Evolutionary conservation across 1,140 invertebrate genomes (phyloP).

Genomic region (Euura lappo): DNA sequence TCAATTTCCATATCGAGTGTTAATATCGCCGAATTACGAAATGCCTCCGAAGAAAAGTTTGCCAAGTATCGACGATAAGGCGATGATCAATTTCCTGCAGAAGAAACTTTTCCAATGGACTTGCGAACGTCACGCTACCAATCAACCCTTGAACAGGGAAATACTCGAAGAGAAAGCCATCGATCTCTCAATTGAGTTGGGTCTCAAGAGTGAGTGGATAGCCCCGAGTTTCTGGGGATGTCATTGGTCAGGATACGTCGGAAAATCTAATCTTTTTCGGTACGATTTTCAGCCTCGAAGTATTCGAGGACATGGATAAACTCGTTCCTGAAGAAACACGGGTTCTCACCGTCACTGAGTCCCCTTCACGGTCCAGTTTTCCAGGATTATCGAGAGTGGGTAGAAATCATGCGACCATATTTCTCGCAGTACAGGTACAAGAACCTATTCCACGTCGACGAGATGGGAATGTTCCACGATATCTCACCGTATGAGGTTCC

Average conservation of each 20-base stretch:
- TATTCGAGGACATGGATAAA: constrained; percentile 43
- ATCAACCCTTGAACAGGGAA: constrained; percentile 32
- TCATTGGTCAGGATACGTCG: too few relatives aligned
- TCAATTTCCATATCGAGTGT: too few relatives aligned
- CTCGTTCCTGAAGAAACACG: constrained; percentile 39
- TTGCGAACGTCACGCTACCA: constrained; percentile 42
- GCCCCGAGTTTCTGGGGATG: too few relatives aligned
- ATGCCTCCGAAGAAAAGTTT: not conserved
- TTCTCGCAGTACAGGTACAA: constrained; percentile 38
- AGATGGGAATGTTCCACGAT: constrained; percentile 41
- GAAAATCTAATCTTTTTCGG: not conserved
- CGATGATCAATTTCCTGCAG: constrained; percentile 20
- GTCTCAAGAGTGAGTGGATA: not conserved
- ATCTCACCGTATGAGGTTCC: constrained; percentile 19
- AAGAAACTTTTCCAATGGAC: constrained; percentile 43
- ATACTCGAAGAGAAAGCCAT: constrained; percentile 38
- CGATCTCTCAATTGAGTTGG: constrained; percentile 28
- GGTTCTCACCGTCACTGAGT: constrained; percentile 33
- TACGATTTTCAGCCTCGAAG: constrained; percentile 36
- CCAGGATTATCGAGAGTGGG: constrained; percentile 41
- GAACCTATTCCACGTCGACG: constrained; percentile 44
- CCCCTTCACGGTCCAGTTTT: constrained; percentile 37
- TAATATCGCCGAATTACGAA: too few relatives aligned
- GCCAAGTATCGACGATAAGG: not conserved
- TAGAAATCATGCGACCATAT: constrained; percentile 36